Evolutionary conservation across 1,140 invertebrate genomes (phyloP), one percentile per base, ranked within the genome.

Genomic region (Tribolium castaneum): DNA sequence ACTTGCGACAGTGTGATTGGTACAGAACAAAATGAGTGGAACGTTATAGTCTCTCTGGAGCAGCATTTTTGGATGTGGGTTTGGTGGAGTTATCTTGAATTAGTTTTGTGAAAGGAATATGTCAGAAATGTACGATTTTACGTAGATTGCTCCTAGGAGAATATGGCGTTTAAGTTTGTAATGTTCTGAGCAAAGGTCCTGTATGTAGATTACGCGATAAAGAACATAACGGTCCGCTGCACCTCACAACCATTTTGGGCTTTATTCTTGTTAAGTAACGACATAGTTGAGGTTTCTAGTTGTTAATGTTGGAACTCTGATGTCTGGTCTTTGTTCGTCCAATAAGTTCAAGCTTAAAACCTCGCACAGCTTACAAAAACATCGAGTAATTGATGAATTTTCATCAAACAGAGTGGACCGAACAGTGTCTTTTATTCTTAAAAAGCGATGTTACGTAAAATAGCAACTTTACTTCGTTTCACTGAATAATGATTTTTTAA

Each of bases 281-380:
- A 83, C 82, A 82, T 84, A 82, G 83, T 84, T 84, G 83, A 83
- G 83, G 83, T 84, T 84, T 83, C 76, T 77, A 83, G 82, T 83
- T 83, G 83, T 82, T 83, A 84, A 83, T 84, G 82, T 70, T 51
- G 71, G 52, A 73, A 73, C 71, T 73, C 71, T 54, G 71, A 73
- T 73, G 71, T 73, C 52, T 66, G 14, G 30, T 35, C 59, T 66
- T 30, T 66, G 59, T 66, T n/a, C 59, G 25, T 66, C 34, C 59
- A 66, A 66, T 66, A 66, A 66, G 59, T n/a, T 30, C 59, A 35
- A 66, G 59, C 59, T 66, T 35, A 66, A 66, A 59, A 34, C 34
- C 30, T 66, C 34, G 30, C 56, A 62, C 1, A 30, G 59, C 51
- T 19, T 52, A 52, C 16, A 14, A 52, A 52, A 52, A 14, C 16